Base-by-base conservation (phyloP, 1,140 invertebrate genomes). In the Tenebrio molitor region DNA sequence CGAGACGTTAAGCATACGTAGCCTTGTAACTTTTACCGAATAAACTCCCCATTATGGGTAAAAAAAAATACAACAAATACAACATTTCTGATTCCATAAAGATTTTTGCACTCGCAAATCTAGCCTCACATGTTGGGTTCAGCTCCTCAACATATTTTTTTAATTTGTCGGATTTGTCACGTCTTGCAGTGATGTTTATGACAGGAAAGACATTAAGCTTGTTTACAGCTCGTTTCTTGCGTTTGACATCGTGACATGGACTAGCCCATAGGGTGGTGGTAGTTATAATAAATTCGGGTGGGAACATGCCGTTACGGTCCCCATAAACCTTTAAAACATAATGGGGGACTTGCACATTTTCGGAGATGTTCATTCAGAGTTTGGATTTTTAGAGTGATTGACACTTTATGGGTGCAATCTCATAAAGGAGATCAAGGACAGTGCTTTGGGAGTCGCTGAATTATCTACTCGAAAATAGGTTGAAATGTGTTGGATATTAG, bases 211-310 rank as follows among this genome's bases (percentile, higher is more conserved):
- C 50, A 58, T 58, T 58, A 29, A 58, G 50, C 50, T 58, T 58
- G 50, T 58, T 58, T 58, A 58, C 50, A 58, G 50, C 50, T 58
- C 21, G 50, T 29, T 58, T 29, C 50, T 58, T 58, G 50, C 46
- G 21, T 46, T 16, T 46, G 42, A 46, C 42, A 46, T 46, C 12
- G 15, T n/a, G 29, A 33, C 29, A 5, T 46, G 12, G 42, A 7
- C 42, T 15, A 46, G 8, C n/a, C 46, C 17, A 10, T n/a, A 23
- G 46, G 46, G 46, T 53, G 46, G 17, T 53, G 10, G 46, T 23
- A 10, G 46, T 46, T 15, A 46, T 1, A 23, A 53, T 12, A 23
- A 53, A 39, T 39, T 12, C 36, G 5, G 12, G 6, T 7, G 36
- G n/a, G 2, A 8, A n/a, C 4, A n/a, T 39, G 36, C 19, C 23